A percentile compares a stretch with the other conserved stretches of the same genome.
Conservation (phyloP, 2,113 vertebrate species). For the Stomatorhinus ivindoensis region DNA sequence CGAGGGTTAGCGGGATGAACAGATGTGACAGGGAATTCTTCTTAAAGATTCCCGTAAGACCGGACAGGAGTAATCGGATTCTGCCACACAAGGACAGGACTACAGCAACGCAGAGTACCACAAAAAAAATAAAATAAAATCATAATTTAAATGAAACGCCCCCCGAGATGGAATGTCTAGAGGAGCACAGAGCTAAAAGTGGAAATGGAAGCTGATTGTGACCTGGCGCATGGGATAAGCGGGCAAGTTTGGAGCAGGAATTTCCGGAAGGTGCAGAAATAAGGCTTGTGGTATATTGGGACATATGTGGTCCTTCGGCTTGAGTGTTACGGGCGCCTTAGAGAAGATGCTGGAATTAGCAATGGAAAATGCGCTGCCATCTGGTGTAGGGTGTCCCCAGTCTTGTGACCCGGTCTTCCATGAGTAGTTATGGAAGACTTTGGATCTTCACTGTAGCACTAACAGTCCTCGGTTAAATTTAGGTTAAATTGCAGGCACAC, state of each 20-base stretch:
- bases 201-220: constrained; percentile 11
- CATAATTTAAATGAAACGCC: constrained; percentile 27
- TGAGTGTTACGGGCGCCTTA: background rate
- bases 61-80: background rate
- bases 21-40: background rate
- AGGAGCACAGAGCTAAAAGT: constrained; percentile 22
- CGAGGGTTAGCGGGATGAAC: background rate
- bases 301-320: constrained; percentile 22
- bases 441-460: background rate
- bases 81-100: constrained; percentile 15
- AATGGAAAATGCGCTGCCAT: background rate
- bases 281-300: constrained; percentile 32
- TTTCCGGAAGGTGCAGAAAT: constrained; percentile 13
- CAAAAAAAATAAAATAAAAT: constrained; percentile 23
- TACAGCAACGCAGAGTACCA: background rate
- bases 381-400: background rate
- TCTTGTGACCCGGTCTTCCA: background rate
- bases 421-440: background rate
- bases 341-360: background rate
- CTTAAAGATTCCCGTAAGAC: background rate
- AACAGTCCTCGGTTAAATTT: background rate
- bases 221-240: background rate
- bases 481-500: background rate
- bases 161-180: constrained; percentile 12
- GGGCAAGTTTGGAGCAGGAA: background rate